Evolutionary conservation across 2,888 invertebrate genomes (phyloP).

Genomic region (Pegoplata infirma): DNA sequence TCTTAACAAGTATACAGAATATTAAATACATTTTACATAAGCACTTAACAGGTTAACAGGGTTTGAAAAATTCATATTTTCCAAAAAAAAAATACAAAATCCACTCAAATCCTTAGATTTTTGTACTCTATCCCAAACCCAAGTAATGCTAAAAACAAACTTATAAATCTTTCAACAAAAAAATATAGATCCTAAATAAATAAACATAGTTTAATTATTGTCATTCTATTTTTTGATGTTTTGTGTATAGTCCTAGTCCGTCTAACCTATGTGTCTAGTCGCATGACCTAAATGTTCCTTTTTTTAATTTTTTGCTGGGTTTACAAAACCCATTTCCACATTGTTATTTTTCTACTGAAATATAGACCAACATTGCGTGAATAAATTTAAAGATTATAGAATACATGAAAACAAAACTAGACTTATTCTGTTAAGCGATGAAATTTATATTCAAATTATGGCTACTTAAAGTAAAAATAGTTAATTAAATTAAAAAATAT

Average conservation of each 20-base stretch:
- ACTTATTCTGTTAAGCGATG: not conserved
- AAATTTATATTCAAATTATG: not conserved
- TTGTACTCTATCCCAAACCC: no score
- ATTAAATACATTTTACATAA: no score
- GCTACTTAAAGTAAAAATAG: not conserved
- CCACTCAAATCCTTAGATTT: no score
- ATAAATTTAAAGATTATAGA: constrained; percentile 60
- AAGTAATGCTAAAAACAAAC: no score
- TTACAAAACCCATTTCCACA: not conserved
- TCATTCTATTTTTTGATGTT: not conserved
- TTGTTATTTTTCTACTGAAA: not conserved
- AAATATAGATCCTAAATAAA: not conserved
- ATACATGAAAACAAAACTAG: constrained; percentile 47
- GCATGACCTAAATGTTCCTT: not conserved
- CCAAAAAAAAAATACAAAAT: no score
- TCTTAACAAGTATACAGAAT: no score
- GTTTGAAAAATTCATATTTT: no score
- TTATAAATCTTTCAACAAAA: no score
- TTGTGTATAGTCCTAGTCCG: not conserved
- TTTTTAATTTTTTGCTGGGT: no score
- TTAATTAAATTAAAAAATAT: not conserved
- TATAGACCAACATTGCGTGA: constrained; percentile 55
- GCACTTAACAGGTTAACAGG: no score
- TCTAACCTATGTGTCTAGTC: not conserved
- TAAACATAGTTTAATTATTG: not conserved